These are phyloP conservation scores for Drosophila lacteicornis DNA, from an alignment of 1,140 invertebrate species.

Conservation along the genomic window DNA sequence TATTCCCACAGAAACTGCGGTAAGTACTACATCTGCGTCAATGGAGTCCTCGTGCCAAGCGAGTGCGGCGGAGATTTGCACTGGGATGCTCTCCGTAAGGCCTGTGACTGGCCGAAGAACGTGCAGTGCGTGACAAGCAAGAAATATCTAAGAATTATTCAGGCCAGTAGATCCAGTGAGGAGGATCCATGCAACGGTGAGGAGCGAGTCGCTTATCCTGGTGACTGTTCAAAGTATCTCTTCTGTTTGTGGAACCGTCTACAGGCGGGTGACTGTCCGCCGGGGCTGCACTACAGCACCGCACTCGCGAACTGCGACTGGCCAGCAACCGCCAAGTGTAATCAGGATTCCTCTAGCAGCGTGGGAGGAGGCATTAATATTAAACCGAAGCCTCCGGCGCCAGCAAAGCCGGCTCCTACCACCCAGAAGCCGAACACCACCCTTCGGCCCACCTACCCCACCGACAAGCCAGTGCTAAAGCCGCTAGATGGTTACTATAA, in stretches of 20 bases:
- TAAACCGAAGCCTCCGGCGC: constrained; percentile 49
- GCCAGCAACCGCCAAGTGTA: constrained; percentile 90
- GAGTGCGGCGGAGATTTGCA: constrained; percentile 89
- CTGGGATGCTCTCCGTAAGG: constrained; percentile 90
- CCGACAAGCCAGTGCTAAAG: constrained; percentile 81
- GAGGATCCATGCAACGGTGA: constrained; percentile 88
- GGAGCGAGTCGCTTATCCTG: constrained; percentile 87
- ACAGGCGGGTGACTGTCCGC: constrained; percentile 89
- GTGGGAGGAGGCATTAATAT: constrained; percentile 3
- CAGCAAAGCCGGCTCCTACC: constrained; percentile 61
- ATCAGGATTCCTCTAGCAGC: constrained; percentile 38
- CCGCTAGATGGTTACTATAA: constrained; percentile 87
- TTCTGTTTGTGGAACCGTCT: constrained; percentile 92
- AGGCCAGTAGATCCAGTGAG: constrained; percentile 67
- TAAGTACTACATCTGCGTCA: constrained; percentile 78
- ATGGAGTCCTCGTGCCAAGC: constrained; percentile 64
- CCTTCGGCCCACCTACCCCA: constrained; percentile 75
- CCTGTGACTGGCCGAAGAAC: constrained; percentile 89
- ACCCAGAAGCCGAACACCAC: constrained; percentile 67
- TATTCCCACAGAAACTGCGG: constrained; percentile 85
- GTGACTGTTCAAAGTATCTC: constrained; percentile 90
- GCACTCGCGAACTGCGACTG: constrained; percentile 90
- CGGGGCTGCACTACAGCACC: constrained; percentile 92
- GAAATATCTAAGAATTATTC: constrained; percentile 66
- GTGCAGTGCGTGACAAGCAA: constrained; percentile 79